These are phyloP conservation scores for Tetramorium alpestre DNA, from an alignment of 1,140 invertebrate genomes.

Conservation along the genomic window DNA sequence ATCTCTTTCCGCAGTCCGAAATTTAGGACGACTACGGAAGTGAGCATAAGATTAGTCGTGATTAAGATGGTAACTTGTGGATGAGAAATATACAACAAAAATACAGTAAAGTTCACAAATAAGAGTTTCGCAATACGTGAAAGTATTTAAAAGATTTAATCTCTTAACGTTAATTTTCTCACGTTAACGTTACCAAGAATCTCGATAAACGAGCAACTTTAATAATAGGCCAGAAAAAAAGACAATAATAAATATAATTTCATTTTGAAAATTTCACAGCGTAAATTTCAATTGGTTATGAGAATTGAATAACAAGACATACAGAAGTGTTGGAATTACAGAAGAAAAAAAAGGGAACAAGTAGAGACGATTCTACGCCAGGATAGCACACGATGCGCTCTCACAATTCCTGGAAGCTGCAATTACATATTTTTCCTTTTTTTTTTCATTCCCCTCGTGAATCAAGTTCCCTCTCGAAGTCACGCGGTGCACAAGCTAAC, in stretches of 20 bases:
- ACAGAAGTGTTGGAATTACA: not conserved
- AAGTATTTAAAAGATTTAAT: not conserved
- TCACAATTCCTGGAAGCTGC: slow-evolving; percentile 53
- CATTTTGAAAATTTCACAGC: not conserved
- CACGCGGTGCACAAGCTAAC: slow-evolving; percentile 73
- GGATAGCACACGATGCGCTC: slow-evolving; percentile 21
- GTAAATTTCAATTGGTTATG: not conserved
- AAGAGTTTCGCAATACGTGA: not conserved
- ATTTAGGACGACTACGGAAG: not conserved
- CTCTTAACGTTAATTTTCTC: not conserved
- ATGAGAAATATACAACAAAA: not conserved
- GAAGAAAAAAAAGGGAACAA: not conserved
- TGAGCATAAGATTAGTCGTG: not conserved
- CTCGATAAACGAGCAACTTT: not conserved
- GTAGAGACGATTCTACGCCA: not conserved
- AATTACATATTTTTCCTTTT: slow-evolving; percentile 38
- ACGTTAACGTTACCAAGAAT: not conserved
- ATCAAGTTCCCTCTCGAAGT: slow-evolving; percentile 65
- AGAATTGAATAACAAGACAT: not conserved
- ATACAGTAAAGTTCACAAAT: not conserved
- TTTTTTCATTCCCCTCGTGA: slow-evolving; percentile 28
- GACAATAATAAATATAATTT: not conserved
- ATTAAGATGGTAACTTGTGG: not conserved
- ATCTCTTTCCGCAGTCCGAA: not conserved
- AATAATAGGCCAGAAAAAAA: not conserved